These are phyloP conservation scores for Peromyscus nudipes DNA, from an alignment of 2,797 vertebrate genomes.

Conservation along the genomic window DNA sequence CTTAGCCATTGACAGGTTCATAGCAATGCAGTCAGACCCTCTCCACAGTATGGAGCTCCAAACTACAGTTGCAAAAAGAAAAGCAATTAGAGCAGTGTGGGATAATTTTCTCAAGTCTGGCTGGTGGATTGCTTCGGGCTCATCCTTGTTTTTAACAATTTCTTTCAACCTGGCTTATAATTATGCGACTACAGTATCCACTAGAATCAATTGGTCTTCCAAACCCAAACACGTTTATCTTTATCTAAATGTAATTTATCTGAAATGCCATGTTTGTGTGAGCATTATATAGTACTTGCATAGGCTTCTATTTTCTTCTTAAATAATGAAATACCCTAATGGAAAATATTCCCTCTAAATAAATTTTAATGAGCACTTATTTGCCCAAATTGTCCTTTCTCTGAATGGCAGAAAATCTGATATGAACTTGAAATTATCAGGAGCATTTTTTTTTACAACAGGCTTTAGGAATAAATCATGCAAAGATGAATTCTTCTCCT, in stretches of 20 bases:
- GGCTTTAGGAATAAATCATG: conserved; percentile 70
- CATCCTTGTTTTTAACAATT: conserved; percentile 57
- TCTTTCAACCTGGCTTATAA: conserved; percentile 75
- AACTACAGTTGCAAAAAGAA: conserved; percentile 31
- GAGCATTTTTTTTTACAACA: conserved; percentile 56
- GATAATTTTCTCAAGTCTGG: neutral
- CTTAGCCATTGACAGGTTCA: neutral
- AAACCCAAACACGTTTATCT: conserved; percentile 75
- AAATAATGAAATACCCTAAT: conserved; percentile 82
- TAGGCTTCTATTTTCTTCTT: conserved; percentile 79
- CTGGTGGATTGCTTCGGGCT: conserved; percentile 27
- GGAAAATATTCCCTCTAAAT: conserved; percentile 80
- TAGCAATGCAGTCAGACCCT: neutral
- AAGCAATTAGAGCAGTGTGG: neutral
- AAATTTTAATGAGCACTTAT: conserved; percentile 84
- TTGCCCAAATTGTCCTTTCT: conserved; percentile 80
- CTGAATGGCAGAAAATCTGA: conserved; percentile 75
- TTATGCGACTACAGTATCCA: conserved; percentile 67
- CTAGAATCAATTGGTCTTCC: conserved; percentile 76
- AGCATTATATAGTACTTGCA: conserved; percentile 65
- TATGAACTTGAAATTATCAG: conserved; percentile 74
- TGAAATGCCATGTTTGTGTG: conserved; percentile 75
- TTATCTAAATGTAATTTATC: conserved; percentile 81
- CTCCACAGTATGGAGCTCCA: neutral
- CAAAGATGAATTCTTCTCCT: conserved; percentile 67